Percentiles rank a stretch among this genome's conserved stretches.
Evolutionary conservation across 1,140 invertebrate genomes (phyloP).

Genomic region (Elymnias hypermnestra): DNA sequence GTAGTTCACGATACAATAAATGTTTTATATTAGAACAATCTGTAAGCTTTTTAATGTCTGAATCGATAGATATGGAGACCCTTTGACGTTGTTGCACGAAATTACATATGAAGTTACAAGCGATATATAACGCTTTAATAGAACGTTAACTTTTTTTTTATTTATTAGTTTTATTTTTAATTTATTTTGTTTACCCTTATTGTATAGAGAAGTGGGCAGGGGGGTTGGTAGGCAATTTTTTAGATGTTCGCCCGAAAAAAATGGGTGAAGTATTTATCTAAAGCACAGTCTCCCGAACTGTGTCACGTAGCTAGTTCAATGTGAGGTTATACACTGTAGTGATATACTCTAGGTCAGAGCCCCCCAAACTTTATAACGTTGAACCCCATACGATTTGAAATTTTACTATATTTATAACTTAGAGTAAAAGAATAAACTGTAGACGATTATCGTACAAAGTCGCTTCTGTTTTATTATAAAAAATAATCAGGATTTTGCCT

Average conservation of each 20-base stretch:
- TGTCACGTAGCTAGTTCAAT: slow-evolving; percentile 5
- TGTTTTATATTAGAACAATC: too few species aligned
- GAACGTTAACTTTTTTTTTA: slow-evolving; percentile 10
- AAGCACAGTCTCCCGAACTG: slow-evolving; percentile 4
- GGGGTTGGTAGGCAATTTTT: slow-evolving; percentile 10
- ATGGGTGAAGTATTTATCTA: not conserved
- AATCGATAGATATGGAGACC: too few species aligned
- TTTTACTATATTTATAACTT: too few species aligned
- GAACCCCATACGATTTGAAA: too few species aligned
- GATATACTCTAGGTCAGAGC: not conserved
- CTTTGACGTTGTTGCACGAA: slow-evolving; percentile 8
- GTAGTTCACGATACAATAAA: too few species aligned
- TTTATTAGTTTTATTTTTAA: slow-evolving; percentile 9
- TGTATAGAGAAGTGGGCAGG: too few species aligned
- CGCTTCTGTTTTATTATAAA: too few species aligned
- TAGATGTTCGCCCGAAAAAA: not conserved
- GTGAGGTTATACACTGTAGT: not conserved
- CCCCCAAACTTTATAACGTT: not conserved
- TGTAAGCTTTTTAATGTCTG: too few species aligned
- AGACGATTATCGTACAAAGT: too few species aligned
- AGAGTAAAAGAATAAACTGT: too few species aligned
- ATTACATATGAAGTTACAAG: slow-evolving; percentile 7
- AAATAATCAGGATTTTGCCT: too few species aligned
- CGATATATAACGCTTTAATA: slow-evolving; percentile 1
- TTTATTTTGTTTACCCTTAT: slow-evolving; percentile 7